These are phyloP conservation scores for Lordiphosa mommai DNA, from an alignment of 1,140 invertebrate species.

Conservation along the genomic window DNA sequence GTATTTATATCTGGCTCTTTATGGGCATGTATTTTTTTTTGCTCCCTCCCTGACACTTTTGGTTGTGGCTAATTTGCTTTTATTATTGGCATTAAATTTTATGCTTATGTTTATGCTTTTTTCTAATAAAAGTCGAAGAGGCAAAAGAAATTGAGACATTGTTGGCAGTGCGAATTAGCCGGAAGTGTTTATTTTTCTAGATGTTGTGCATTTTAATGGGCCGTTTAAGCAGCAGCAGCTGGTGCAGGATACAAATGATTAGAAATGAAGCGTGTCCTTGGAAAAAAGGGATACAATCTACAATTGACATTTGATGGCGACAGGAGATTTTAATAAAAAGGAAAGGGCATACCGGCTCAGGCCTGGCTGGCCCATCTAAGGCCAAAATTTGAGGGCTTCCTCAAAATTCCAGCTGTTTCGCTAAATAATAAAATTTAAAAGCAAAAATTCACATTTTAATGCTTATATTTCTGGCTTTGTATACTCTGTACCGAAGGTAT, in stretches of 20 bases:
- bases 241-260: constrained; percentile 12
- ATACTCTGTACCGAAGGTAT: too few species aligned
- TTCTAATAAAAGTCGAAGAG: constrained; percentile 54
- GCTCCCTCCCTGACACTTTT: constrained; percentile 8
- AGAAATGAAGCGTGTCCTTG: neutral
- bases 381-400: too few species aligned
- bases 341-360: too few species aligned
- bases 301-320: too few species aligned
- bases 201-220: constrained; percentile 66
- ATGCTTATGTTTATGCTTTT: constrained; percentile 66
- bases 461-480: too few species aligned
- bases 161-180: constrained; percentile 58
- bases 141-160: constrained; percentile 66
- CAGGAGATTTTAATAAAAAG: too few species aligned
- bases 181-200: constrained; percentile 46
- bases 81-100: constrained; percentile 72
- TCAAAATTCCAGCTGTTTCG: too few species aligned
- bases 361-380: too few species aligned
- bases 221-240: constrained; percentile 43
- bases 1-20: constrained; percentile 46
- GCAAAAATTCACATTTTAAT: too few species aligned
- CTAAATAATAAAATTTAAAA: too few species aligned
- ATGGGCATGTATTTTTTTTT: constrained; percentile 55
- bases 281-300: too few species aligned
- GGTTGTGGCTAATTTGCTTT: constrained; percentile 74